Conservation (phyloP, 2,113 vertebrate genomes). For the Thomomys bottae region DNA sequence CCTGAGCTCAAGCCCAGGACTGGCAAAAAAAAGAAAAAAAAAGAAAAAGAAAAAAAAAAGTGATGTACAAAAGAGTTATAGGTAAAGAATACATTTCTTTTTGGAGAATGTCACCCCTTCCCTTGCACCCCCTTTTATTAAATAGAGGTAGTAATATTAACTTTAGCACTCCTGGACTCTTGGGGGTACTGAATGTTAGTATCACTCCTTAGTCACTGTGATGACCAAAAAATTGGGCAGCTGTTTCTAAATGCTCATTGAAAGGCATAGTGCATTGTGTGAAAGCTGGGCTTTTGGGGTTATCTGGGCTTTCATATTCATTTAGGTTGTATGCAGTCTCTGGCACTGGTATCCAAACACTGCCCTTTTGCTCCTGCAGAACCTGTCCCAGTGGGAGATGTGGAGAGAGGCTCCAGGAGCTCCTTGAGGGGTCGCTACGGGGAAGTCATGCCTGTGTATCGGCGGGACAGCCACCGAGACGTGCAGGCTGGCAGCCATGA, state of each 20-base stretch:
- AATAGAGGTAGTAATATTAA: background rate
- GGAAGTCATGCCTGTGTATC: conserved; percentile 95
- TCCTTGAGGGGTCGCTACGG: conserved; percentile 89
- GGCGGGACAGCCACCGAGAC: conserved; percentile 94
- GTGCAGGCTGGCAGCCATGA: conserved; percentile 95
- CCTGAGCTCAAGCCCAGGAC: too few relatives aligned
- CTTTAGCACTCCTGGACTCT: background rate
- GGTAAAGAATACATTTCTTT: too few relatives aligned
- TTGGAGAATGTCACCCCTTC: too few relatives aligned
- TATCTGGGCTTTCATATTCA: background rate
- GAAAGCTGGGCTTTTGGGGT: background rate
- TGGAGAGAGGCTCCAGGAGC: conserved; percentile 94
- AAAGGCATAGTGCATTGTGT: background rate
- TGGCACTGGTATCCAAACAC: background rate
- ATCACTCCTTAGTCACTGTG: background rate
- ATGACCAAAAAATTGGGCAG: background rate
- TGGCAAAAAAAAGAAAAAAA: too few relatives aligned
- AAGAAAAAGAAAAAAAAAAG: too few relatives aligned
- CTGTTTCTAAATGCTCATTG: background rate
- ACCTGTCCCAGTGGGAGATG: conserved; percentile 90
- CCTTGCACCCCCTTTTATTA: too few relatives aligned
- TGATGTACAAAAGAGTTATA: too few relatives aligned
- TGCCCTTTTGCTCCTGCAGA: conserved; percentile 83
- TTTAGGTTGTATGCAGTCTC: background rate
- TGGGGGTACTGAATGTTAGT: background rate